phyloP scores from a whole-genome alignment of 2,888 invertebrate genomes.

The Melanotus villosus region DNA sequence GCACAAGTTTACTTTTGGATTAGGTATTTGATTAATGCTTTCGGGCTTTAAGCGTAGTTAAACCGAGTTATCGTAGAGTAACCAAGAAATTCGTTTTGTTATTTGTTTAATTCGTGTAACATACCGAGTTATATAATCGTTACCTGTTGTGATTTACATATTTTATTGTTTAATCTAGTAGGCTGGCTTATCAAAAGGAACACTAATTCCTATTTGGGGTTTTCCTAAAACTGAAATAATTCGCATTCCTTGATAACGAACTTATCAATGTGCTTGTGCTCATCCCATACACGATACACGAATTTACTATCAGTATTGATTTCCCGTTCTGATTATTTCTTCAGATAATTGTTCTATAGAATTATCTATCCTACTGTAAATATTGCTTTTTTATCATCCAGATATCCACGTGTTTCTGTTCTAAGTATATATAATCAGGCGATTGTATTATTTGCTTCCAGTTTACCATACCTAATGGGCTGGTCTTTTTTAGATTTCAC shows the following conservation, averaged over 20 bases:
- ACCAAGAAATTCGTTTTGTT: too few species aligned
- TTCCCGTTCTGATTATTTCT: neutral
- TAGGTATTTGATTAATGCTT: neutral
- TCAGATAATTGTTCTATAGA: neutral
- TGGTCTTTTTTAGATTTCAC: neutral
- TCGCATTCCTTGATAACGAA: too few species aligned
- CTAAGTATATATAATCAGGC: neutral
- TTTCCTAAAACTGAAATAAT: too few species aligned
- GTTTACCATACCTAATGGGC: neutral
- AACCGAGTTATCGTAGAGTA: too few species aligned
- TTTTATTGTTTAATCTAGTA: too few species aligned
- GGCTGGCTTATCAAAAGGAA: too few species aligned
- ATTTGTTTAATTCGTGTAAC: too few species aligned
- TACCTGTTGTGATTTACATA: too few species aligned
- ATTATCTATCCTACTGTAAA: slow-evolving; percentile 9
- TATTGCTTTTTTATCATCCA: slow-evolving; percentile 7
- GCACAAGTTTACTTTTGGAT: slow-evolving; percentile 1
- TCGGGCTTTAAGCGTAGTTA: neutral
- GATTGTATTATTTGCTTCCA: slow-evolving; percentile 8
- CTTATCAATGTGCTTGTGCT: too few species aligned
- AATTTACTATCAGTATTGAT: slow-evolving; percentile 7
- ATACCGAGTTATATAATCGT: too few species aligned
- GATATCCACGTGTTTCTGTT: slow-evolving; percentile 8
- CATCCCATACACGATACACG: too few species aligned
- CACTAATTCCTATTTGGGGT: too few species aligned